A percentile compares a stretch with the other conserved stretches of the same genome.
Conservation (phyloP, 2,113 vertebrate species). For the Cygnus buccinator region DNA sequence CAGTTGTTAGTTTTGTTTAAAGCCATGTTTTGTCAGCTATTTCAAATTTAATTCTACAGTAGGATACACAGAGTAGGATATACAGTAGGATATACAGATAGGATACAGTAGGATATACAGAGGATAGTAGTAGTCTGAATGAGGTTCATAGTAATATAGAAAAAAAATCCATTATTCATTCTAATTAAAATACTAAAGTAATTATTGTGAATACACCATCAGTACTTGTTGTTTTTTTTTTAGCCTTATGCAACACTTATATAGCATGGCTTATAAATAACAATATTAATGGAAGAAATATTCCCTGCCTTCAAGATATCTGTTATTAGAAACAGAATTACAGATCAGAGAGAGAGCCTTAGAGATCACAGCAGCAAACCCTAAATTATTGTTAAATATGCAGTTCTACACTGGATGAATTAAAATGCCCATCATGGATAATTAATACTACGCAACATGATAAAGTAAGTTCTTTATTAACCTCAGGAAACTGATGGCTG, state of each 20-base stretch:
- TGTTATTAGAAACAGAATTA: conserved; percentile 31
- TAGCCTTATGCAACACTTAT: neutral
- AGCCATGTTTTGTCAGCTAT: neutral
- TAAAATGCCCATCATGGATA: conserved; percentile 45
- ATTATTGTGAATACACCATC: neutral
- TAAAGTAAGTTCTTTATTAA: conserved; percentile 52
- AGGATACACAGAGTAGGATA: too few species aligned
- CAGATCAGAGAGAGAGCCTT: conserved; percentile 12
- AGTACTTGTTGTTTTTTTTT: neutral
- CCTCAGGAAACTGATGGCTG: conserved; percentile 34
- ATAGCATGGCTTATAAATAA: neutral
- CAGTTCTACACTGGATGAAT: conserved; percentile 21
- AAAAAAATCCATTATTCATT: conserved; percentile 10
- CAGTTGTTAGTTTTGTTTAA: neutral
- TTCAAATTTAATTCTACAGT: neutral
- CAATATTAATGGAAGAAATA: neutral
- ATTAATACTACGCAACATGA: conserved; percentile 59
- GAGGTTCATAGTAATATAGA: neutral
- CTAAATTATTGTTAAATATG: conserved; percentile 38
- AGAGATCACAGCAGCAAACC: neutral
- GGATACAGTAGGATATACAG: too few species aligned
- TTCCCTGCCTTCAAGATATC: conserved; percentile 9
- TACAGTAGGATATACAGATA: neutral
- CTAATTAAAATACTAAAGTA: conserved; percentile 3
- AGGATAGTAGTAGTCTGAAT: neutral